A percentile compares a stretch with the other conserved stretches of the same genome.
Conservation (phyloP, 2,888 invertebrate species). For the Calliphora vomitoria region DNA sequence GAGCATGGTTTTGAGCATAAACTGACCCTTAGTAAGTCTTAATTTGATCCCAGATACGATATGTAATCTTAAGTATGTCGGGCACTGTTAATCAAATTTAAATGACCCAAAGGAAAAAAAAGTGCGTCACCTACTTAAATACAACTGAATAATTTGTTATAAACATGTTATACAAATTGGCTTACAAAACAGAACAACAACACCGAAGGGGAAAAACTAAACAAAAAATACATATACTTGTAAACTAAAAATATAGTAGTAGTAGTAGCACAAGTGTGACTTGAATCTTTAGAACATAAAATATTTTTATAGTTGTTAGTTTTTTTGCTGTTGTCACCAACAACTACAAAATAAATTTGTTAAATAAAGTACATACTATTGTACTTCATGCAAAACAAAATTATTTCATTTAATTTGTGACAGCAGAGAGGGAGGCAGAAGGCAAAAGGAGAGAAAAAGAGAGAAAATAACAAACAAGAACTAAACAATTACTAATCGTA, state of each 20-base stretch:
- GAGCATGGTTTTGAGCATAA: no score
- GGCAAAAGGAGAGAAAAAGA: not conserved
- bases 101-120: not conserved
- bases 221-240: not conserved
- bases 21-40: no score
- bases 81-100: no score
- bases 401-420: not conserved
- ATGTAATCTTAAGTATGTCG: no score
- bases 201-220: not conserved
- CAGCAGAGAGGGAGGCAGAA: not conserved
- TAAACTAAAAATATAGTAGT: not conserved
- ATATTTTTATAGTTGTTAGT: not conserved
- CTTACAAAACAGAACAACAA: not conserved
- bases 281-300: not conserved
- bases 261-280: not conserved
- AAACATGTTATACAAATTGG: not conserved
- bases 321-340: not conserved
- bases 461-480: constrained; percentile 2
- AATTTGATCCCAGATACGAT: no score
- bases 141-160: not conserved
- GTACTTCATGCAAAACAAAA: not conserved
- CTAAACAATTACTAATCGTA: constrained; percentile 32
- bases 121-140: not conserved
- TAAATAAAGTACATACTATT: not conserved
- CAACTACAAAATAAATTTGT: not conserved